Evolutionary conservation across 2,888 invertebrate species (phyloP).

Genomic region (Dicranocentrus wangi): DNA sequence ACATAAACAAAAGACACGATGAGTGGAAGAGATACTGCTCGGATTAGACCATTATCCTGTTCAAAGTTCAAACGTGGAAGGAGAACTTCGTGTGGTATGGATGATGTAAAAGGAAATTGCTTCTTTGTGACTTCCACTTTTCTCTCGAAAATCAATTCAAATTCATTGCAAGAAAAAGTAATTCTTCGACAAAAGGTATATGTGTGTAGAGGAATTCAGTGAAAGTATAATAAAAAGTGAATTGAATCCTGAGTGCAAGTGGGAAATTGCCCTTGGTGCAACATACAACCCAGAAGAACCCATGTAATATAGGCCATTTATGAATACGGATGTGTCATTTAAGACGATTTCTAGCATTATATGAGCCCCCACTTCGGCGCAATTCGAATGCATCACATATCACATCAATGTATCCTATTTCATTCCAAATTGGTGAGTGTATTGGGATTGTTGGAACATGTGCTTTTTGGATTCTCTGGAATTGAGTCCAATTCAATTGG

Average conservation of each 20-base stretch:
- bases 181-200: neutral
- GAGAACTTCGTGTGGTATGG: too few species aligned
- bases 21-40: too few species aligned
- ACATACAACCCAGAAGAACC: neutral
- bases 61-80: too few species aligned
- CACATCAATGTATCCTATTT: neutral
- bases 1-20: constrained; percentile 13
- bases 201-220: too few species aligned
- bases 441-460: neutral
- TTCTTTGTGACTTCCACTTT: neutral
- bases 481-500: constrained; percentile 57
- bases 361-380: neutral
- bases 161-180: constrained; percentile 44
- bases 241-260: constrained; percentile 33
- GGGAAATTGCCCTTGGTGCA: constrained; percentile 18
- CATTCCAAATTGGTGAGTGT: neutral
- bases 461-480: constrained; percentile 32
- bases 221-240: constrained; percentile 43
- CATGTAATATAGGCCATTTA: constrained; percentile 17
- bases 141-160: constrained; percentile 35
- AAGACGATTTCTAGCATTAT: neutral
- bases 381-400: constrained; percentile 20
- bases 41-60: too few species aligned
- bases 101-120: constrained; percentile 10
- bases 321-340: constrained; percentile 48